Evolutionary conservation across 1,140 invertebrate species (phyloP).

Genomic region (Tetramorium alpestre): DNA sequence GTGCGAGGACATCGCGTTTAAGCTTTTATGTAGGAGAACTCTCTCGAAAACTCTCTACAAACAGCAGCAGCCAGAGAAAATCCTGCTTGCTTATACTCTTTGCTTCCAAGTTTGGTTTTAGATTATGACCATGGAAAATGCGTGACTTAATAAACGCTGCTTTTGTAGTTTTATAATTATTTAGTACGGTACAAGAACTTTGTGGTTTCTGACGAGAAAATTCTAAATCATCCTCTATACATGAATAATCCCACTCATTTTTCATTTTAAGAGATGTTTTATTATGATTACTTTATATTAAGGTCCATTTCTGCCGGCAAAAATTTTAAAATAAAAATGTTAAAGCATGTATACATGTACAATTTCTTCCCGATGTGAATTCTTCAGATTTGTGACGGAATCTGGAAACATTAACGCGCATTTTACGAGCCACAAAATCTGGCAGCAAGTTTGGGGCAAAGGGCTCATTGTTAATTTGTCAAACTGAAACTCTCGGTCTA

Average conservation of each 20-base stretch:
- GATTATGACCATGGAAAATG: background rate
- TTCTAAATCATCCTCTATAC: background rate
- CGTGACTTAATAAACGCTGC: background rate
- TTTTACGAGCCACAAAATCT: background rate
- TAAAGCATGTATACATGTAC: background rate
- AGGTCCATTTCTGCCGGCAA: background rate
- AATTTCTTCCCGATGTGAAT: background rate
- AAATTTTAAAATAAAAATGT: background rate
- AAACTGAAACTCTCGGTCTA: conserved; percentile 46
- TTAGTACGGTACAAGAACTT: background rate
- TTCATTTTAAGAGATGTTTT: conserved; percentile 3
- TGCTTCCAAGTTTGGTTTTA: background rate
- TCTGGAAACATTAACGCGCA: conserved; percentile 28
- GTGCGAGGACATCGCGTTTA: background rate
- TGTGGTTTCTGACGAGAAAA: background rate
- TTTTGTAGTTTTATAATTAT: background rate
- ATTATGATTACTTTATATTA: background rate
- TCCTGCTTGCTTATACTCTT: background rate
- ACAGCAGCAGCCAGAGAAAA: background rate
- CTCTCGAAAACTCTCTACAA: background rate
- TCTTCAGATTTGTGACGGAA: background rate
- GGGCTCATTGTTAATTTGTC: conserved; percentile 55
- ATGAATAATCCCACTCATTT: background rate
- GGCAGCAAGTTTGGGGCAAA: background rate
- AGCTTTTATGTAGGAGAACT: background rate